phyloP scores from a whole-genome alignment of 2,797 vertebrate species.

The Sternotherus odoratus region DNA sequence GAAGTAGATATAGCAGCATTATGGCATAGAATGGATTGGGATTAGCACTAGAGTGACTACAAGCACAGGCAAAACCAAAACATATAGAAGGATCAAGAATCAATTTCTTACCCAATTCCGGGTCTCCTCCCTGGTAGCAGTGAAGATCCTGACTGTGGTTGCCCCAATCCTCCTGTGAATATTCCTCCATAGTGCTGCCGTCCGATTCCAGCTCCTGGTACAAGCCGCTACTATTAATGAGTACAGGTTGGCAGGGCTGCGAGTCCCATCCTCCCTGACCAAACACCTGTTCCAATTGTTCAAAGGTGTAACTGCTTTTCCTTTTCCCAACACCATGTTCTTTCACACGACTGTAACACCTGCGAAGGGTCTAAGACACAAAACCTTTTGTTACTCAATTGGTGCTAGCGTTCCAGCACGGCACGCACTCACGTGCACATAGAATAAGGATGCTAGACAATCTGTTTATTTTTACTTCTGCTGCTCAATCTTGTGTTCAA shows the following conservation, averaged over 20 bases:
- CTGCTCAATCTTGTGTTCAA: neutral
- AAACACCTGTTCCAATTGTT: slow-evolving; percentile 99
- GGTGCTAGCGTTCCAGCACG: neutral
- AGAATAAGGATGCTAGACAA: slow-evolving; percentile 53
- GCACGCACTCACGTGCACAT: slow-evolving; percentile 55
- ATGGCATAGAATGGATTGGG: neutral
- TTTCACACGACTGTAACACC: slow-evolving; percentile 99
- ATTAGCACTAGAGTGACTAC: neutral
- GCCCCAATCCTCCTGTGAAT: slow-evolving; percentile 98
- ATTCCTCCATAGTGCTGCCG: slow-evolving; percentile 96
- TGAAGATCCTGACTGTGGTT: slow-evolving; percentile 94
- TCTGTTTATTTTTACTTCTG: neutral
- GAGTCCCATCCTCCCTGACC: slow-evolving; percentile 99
- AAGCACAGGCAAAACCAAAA: neutral
- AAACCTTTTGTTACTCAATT: slow-evolving; percentile 47
- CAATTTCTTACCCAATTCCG: slow-evolving; percentile 90
- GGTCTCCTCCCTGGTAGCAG: slow-evolving; percentile 93
- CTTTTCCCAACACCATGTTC: slow-evolving; percentile 97
- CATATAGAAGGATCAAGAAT: neutral
- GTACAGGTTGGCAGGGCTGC: slow-evolving; percentile 95
- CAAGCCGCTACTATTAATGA: slow-evolving; percentile 98
- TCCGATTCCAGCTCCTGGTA: slow-evolving; percentile 99
- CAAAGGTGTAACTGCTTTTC: slow-evolving; percentile 99
- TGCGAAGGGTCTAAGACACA: slow-evolving; percentile 90
- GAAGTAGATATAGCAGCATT: neutral